A percentile compares a stretch with the other conserved stretches of the same genome.
Conservation (phyloP, 2,797 vertebrate genomes). For the Sitta carolinensis region DNA sequence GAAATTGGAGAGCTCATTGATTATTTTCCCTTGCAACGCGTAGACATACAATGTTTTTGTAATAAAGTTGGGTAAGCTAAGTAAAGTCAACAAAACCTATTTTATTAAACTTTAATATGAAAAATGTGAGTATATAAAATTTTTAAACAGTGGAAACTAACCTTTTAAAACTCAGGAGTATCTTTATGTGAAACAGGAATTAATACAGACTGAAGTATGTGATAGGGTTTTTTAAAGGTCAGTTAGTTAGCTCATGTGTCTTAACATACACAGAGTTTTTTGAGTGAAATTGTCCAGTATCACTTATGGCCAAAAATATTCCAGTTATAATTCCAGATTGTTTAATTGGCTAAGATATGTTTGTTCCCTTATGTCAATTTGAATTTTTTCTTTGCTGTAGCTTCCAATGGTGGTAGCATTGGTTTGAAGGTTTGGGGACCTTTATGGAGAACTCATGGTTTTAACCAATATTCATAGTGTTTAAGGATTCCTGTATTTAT, state of each 20-base stretch:
- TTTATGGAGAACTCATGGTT: not conserved
- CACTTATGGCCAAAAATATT: not conserved
- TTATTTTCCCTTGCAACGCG: not conserved
- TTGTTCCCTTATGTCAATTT: not conserved
- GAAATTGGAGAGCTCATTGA: not conserved
- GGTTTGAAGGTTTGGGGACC: not conserved
- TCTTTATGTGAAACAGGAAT: not conserved
- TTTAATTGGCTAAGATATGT: not conserved
- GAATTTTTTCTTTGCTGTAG: not conserved
- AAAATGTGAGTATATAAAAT: not conserved
- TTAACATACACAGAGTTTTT: not conserved
- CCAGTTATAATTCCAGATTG: not conserved
- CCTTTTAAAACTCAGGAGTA: not conserved
- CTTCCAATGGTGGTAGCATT: not conserved
- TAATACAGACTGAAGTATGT: not conserved
- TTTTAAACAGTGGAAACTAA: not conserved
- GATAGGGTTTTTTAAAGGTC: not conserved
- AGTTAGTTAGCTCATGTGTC: not conserved
- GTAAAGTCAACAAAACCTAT: not conserved
- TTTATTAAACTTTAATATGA: not conserved
- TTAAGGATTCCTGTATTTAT: not conserved
- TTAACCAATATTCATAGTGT: not conserved
- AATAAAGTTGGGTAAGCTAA: not conserved
- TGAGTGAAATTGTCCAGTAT: not conserved
- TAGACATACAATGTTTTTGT: not conserved